Conservation (phyloP, 2,113 vertebrate species). For the Zootoca vivipara region DNA sequence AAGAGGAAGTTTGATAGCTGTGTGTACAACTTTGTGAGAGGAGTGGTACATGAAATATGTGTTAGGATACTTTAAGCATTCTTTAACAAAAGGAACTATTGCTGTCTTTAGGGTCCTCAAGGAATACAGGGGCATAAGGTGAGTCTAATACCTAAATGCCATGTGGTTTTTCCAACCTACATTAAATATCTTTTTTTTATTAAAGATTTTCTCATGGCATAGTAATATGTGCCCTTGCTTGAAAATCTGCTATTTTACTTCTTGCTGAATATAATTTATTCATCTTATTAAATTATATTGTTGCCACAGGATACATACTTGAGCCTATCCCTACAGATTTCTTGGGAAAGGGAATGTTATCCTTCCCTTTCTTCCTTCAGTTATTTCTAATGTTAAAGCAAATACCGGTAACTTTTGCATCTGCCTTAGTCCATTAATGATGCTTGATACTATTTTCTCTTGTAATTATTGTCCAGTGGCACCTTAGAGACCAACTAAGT, state of each 20-base stretch:
- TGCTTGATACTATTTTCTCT: neutral
- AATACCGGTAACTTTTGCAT: neutral
- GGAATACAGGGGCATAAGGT: conserved; percentile 28
- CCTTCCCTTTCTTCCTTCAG: neutral
- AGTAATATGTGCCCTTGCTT: neutral
- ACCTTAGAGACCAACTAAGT: too few species aligned
- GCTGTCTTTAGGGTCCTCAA: conserved; percentile 28
- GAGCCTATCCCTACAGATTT: neutral
- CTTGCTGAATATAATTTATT: neutral
- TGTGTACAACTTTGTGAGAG: neutral
- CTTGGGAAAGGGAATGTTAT: neutral
- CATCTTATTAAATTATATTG: neutral
- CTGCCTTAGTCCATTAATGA: neutral
- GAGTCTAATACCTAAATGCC: neutral
- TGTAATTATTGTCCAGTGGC: neutral
- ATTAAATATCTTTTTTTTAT: neutral
- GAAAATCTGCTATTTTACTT: neutral
- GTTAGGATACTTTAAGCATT: neutral
- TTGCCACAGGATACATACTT: neutral
- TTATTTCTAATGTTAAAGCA: neutral
- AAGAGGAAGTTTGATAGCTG: neutral
- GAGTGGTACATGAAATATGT: neutral
- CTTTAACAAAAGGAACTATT: conserved; percentile 6
- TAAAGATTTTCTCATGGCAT: too few species aligned
- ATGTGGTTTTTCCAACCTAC: neutral